Evolutionary conservation across 2,113 vertebrate species (phyloP).

Genomic region (Chlorodrepanis virens): DNA sequence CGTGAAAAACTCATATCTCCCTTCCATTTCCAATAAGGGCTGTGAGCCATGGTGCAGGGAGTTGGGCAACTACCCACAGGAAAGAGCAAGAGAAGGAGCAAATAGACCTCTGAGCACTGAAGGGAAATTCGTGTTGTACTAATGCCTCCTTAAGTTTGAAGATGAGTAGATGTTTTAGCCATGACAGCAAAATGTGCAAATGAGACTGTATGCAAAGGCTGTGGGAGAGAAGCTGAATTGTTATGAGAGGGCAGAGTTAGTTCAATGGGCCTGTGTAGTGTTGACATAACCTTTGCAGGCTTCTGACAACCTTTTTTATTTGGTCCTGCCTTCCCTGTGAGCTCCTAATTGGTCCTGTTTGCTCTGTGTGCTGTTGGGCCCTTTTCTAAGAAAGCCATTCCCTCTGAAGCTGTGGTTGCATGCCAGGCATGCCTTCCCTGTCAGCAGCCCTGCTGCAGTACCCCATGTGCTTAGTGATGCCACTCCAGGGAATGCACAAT

Average conservation of each 20-base stretch:
- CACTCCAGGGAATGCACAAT: accelerated
- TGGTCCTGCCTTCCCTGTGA: not conserved
- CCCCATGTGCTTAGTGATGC: not conserved
- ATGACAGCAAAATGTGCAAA: not conserved
- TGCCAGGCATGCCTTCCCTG: not conserved
- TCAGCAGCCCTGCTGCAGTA: not conserved
- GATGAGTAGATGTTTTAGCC: not conserved
- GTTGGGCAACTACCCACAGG: not conserved
- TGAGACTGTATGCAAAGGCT: not conserved
- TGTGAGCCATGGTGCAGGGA: not conserved
- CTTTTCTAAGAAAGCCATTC: not conserved
- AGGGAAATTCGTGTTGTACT: not conserved
- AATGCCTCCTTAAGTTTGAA: not conserved
- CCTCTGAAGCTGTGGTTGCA: not conserved
- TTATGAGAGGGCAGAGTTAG: not conserved
- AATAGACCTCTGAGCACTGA: not conserved
- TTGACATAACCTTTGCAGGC: not conserved
- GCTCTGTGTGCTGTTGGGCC: not conserved
- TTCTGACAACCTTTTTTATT: not conserved
- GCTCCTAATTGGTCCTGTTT: not conserved
- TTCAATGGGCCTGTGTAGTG: not conserved
- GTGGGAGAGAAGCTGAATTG: not conserved
- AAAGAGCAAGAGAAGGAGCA: not conserved
- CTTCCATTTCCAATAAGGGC: not conserved
- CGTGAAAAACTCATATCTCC: not conserved